These are phyloP conservation scores for Conops quadrifasciatus DNA, from an alignment of 2,888 invertebrate genomes.

Conservation along the genomic window DNA sequence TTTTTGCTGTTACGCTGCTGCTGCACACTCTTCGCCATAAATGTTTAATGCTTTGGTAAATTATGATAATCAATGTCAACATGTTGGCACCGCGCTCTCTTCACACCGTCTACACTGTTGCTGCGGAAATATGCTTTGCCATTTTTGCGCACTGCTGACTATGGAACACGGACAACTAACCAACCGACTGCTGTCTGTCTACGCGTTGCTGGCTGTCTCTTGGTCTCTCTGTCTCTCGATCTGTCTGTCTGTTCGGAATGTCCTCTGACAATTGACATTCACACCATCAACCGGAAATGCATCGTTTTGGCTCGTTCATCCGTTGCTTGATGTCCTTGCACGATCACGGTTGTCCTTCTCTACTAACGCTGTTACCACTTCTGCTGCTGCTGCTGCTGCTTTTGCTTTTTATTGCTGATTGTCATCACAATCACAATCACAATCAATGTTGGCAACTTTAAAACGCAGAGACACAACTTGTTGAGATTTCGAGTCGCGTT, in stretches of 20 bases:
- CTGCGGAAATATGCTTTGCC: conserved; percentile 25
- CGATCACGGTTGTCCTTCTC: conserved; percentile 4
- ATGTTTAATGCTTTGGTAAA: conserved; percentile 38
- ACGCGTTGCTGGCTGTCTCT: no score
- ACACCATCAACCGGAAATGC: conserved; percentile 31
- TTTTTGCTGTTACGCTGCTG: conserved; percentile 4
- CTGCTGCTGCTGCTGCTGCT: conserved; percentile 14
- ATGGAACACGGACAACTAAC: background rate
- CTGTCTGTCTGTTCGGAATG: background rate
- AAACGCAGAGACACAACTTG: conserved; percentile 69
- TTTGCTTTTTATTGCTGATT: conserved; percentile 6
- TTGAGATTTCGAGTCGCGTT: conserved; percentile 77
- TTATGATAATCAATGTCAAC: conserved; percentile 38
- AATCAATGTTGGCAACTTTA: conserved; percentile 17
- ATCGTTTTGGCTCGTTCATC: conserved; percentile 34
- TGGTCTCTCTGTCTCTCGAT: background rate
- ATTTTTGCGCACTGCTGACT: conserved; percentile 18
- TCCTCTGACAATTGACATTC: conserved; percentile 10
- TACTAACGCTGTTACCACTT: conserved; percentile 8
- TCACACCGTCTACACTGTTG: conserved; percentile 30
- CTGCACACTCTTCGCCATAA: conserved; percentile 26
- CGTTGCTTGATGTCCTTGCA: conserved; percentile 1
- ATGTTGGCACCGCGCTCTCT: conserved; percentile 31
- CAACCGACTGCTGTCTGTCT: no score
- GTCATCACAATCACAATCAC: conserved; percentile 24